phyloP scores from a whole-genome alignment of 2,888 invertebrate genomes.

The Neuroscelio doddi region DNA sequence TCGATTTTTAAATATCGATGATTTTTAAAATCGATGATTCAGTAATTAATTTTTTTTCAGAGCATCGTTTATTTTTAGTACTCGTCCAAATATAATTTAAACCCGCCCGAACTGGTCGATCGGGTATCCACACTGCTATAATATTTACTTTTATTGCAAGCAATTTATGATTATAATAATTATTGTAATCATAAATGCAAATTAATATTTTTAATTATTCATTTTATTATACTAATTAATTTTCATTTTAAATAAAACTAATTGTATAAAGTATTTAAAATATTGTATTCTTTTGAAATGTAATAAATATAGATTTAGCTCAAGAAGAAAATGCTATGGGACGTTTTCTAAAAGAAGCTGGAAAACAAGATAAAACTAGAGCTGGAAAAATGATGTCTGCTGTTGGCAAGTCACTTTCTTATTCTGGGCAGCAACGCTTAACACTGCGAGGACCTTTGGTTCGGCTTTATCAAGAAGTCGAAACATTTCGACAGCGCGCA shows the following conservation, averaged over 20 bases:
- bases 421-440: constrained; percentile 93
- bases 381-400: constrained; percentile 88
- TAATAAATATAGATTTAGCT: constrained; percentile 78
- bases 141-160: no score
- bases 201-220: not conserved
- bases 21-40: no score
- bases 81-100: no score
- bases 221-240: not conserved
- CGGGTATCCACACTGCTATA: no score
- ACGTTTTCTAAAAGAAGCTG: constrained; percentile 93
- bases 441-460: constrained; percentile 89
- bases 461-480: constrained; percentile 95
- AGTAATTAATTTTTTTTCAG: no score
- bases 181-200: no score
- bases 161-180: no score
- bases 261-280: no score
- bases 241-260: constrained; percentile 3
- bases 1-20: no score
- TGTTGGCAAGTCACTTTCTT: constrained; percentile 90
- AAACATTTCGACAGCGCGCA: constrained; percentile 95
- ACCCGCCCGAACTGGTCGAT: no score
- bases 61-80: no score
- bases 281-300: no score
- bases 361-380: constrained; percentile 88
- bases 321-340: constrained; percentile 97